Conservation (phyloP, 2,113 vertebrate species). For the Colaptes auratus region DNA sequence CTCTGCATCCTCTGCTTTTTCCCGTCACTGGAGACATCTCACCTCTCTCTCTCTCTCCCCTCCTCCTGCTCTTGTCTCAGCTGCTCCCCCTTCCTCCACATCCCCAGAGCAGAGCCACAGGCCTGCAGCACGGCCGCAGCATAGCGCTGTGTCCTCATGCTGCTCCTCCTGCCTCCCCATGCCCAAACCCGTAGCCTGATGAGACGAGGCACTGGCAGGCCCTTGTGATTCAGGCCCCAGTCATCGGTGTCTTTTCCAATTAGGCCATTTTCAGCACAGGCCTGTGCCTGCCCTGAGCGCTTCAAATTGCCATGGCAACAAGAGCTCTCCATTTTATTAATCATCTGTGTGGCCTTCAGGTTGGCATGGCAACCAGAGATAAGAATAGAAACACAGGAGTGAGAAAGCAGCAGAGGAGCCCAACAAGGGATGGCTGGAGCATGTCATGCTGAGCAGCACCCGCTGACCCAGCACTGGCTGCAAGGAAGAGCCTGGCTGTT, state of each 20-base stretch:
- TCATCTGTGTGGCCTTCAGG: conserved; percentile 69
- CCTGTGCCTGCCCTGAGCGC: conserved; percentile 40
- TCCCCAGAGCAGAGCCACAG: neutral
- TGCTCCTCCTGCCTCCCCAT: neutral
- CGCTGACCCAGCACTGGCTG: neutral
- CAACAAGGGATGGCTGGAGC: conserved; percentile 25
- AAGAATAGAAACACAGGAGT: conserved; percentile 63
- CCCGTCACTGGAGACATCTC: neutral
- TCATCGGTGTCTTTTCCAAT: conserved; percentile 45
- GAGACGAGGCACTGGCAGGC: neutral
- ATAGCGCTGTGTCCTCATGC: rapidly evolving
- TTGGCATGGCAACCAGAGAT: conserved; percentile 71
- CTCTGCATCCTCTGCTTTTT: neutral
- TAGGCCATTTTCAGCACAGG: conserved; percentile 27
- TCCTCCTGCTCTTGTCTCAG: neutral
- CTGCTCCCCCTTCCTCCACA: neutral
- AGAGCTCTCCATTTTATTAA: conserved; percentile 68
- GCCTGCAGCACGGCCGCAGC: neutral
- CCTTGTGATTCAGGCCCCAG: conserved; percentile 13
- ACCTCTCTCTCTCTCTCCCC: neutral
- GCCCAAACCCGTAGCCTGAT: neutral
- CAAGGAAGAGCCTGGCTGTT: neutral
- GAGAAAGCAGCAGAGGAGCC: conserved; percentile 21
- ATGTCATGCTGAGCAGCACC: neutral
- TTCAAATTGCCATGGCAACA: conserved; percentile 68